Base-by-base conservation (phyloP, 1,140 invertebrate species). In the Drosophila ohnishii region DNA sequence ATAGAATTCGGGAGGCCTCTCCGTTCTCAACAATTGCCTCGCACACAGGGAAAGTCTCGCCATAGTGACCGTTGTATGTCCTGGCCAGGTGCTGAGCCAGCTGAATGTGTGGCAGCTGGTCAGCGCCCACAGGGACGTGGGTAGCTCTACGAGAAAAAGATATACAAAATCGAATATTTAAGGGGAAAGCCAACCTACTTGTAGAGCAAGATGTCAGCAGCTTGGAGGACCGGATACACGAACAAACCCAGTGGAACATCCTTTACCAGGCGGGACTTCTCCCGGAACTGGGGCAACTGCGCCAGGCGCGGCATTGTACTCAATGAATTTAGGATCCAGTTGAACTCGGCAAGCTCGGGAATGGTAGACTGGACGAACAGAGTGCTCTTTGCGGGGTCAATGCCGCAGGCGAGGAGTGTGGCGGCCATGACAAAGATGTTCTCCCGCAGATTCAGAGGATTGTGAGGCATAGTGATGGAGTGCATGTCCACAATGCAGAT, bases 401-500 rank as follows among this genome's bases (percentile, higher is more conserved):
- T 94, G 6, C 98, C 99, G 93, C 97, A 98, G 1, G 97, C 98
- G 58, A 99, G 78, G 57, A 99, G 92, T 57, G 95, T 95, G 10
- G 98, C 97, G 3, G 96, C 94, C 92, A 97, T 94, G 84, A 95
- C 93, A 6, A 96, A 91, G 55, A 96, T 96, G 87, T 97, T 96
- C 65, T 94, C 91, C 62, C 94, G 93, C 25, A 99, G 92, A 67
- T 91, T 70, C 16, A 93, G 85, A 1, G 95, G 95, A 83, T 97
- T 94, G 94, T 98, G 96, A 8, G 95, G 95, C 30, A 97, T 83
- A 7, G 99, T 99, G 19, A 99, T 96, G 0, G 98, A 95, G 93
- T 99, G 99, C 67, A 99, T 93, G 93, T 99, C 98, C 9, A 97
- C 99, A 80, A 99, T 96, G 80, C 96, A 96, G 56, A 96, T 94